A percentile compares a stretch with the other conserved stretches of the same genome.
Conservation (phyloP, 1,140 invertebrate genomes). For the Papilio machaon region DNA sequence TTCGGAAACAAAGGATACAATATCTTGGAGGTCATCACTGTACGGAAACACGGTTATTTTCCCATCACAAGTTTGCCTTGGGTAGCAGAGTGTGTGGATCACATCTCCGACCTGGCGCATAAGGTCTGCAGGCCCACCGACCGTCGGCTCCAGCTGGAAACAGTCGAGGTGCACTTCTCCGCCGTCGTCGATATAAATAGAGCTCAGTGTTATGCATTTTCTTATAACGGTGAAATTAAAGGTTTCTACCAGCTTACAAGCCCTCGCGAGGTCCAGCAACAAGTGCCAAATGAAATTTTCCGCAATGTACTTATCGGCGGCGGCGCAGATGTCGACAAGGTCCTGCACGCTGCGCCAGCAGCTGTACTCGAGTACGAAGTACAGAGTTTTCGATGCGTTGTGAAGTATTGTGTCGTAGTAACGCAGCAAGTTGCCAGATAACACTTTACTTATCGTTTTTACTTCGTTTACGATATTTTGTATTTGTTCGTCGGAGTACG, state of each 20-base stretch:
- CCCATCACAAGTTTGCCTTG: slow-evolving; percentile 42
- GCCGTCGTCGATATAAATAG: slow-evolving; percentile 66
- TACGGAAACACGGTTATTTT: slow-evolving; percentile 65
- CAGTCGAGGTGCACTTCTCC: slow-evolving; percentile 72
- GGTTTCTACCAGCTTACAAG: slow-evolving; percentile 61
- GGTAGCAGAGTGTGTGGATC: slow-evolving; percentile 61
- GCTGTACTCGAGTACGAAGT: slow-evolving; percentile 76
- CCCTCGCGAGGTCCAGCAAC: slow-evolving; percentile 68
- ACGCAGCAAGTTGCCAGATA: slow-evolving; percentile 65
- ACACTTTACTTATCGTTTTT: slow-evolving; percentile 68
- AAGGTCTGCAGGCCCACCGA: slow-evolving; percentile 44
- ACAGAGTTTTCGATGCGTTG: slow-evolving; percentile 71
- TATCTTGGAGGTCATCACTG: slow-evolving; percentile 71
- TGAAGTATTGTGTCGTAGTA: slow-evolving; percentile 76
- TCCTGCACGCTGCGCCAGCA: slow-evolving; percentile 71
- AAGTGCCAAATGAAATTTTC: slow-evolving; percentile 77
- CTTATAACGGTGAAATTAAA: slow-evolving; percentile 61
- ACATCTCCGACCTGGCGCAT: slow-evolving; percentile 69
- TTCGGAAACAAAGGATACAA: slow-evolving; percentile 69
- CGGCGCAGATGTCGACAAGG: slow-evolving; percentile 62
- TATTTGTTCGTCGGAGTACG: slow-evolving; percentile 72
- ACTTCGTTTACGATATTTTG: slow-evolving; percentile 72
- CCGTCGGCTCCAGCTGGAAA: slow-evolving; percentile 60
- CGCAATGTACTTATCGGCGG: slow-evolving; percentile 63
- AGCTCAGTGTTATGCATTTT: slow-evolving; percentile 65